A percentile compares a stretch with the other conserved stretches of the same genome.
Conservation (phyloP, 1,140 invertebrate genomes). For the Alviniconcha marisindica region DNA sequence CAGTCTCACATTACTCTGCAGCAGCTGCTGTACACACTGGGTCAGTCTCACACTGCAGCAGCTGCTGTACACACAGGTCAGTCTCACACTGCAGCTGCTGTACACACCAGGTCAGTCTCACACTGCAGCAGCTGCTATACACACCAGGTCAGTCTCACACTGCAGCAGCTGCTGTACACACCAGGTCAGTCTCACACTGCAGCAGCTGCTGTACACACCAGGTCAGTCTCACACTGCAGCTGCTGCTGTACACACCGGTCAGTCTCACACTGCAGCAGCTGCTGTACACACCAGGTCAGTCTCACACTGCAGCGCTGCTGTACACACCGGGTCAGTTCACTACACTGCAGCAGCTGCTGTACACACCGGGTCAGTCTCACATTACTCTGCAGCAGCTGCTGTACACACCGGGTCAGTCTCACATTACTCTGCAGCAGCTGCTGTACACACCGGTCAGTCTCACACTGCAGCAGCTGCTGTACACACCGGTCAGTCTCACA, state of each 20-base stretch:
- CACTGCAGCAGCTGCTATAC: conserved; percentile 63
- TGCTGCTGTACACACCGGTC: conserved; percentile 62
- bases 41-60: conserved; percentile 63
- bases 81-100: conserved; percentile 60
- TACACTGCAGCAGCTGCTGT: conserved; percentile 62
- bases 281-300: conserved; percentile 62
- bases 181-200: conserved; percentile 63
- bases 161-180: conserved; percentile 62
- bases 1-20: conserved; percentile 66
- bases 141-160: conserved; percentile 60
- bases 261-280: conserved; percentile 61
- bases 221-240: conserved; percentile 64
- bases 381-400: conserved; percentile 64
- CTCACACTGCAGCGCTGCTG: conserved; percentile 60
- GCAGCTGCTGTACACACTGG: conserved; percentile 59
- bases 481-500: conserved; percentile 62
- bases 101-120: conserved; percentile 62
- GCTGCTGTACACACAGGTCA: conserved; percentile 61
- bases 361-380: conserved; percentile 61
- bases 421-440: conserved; percentile 61
- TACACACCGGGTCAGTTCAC: conserved; percentile 65
- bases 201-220: conserved; percentile 61
- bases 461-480: conserved; percentile 62
- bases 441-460: conserved; percentile 63
- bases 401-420: conserved; percentile 60